Conservation (phyloP, 2,113 vertebrate genomes). For the Psammodynastes pulverulentus region DNA sequence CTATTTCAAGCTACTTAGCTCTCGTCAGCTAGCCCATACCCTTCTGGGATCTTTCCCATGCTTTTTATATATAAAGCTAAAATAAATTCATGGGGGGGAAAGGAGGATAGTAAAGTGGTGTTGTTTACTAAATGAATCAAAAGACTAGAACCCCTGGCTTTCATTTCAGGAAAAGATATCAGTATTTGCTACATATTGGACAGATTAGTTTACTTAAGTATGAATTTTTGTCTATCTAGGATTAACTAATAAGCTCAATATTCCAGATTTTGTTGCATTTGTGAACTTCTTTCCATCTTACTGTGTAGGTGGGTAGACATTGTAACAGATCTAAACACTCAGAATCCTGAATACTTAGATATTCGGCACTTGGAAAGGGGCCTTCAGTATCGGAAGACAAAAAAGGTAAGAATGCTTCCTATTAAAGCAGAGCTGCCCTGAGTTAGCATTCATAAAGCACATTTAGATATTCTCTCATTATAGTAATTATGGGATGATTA, state of each 20-base stretch:
- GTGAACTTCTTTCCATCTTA: slow-evolving; percentile 9
- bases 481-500: neutral
- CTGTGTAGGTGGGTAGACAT: slow-evolving; percentile 88
- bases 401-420: slow-evolving; percentile 79
- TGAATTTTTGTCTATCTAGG: neutral
- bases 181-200: neutral
- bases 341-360: slow-evolving; percentile 96
- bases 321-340: slow-evolving; percentile 94
- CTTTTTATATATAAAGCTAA: neutral
- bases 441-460: neutral
- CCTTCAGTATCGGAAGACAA: slow-evolving; percentile 92
- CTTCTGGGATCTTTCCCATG: neutral
- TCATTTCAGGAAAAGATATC: neutral
- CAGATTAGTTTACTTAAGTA: neutral
- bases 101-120: neutral
- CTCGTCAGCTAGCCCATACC: no score
- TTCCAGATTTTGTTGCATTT: neutral
- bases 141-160: neutral
- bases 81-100: neutral
- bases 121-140: neutral
- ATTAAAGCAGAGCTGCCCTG: neutral
- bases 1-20: no score
- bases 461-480: neutral
- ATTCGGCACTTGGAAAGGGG: slow-evolving; percentile 95
- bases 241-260: neutral